These are phyloP conservation scores for Tetramorium parvispinum DNA, from an alignment of 1,140 invertebrate species.

Conservation along the genomic window DNA sequence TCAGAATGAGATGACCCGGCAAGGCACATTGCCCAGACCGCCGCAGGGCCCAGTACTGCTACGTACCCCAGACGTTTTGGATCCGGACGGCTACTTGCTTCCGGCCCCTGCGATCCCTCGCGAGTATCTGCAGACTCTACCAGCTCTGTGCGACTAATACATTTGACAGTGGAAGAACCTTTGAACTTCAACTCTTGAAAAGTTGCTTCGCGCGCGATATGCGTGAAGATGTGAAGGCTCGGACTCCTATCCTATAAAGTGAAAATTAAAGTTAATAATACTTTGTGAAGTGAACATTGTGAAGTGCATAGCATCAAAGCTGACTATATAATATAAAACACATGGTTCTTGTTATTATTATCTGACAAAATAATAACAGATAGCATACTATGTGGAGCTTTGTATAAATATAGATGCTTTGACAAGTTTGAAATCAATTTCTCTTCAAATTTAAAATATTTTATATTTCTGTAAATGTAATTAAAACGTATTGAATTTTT, in stretches of 20 bases:
- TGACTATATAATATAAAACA: not conserved
- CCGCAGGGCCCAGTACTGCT: slow-evolving; percentile 84
- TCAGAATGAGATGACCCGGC: slow-evolving; percentile 79
- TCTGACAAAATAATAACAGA: not conserved
- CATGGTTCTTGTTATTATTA: not conserved
- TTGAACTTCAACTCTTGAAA: not conserved
- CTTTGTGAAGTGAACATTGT: not conserved
- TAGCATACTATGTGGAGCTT: not conserved
- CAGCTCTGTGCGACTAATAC: slow-evolving; percentile 60
- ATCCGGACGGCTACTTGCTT: slow-evolving; percentile 87
- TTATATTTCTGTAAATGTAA: not conserved
- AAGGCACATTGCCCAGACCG: slow-evolving; percentile 85
- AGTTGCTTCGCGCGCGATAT: not conserved
- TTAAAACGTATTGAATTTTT: not conserved
- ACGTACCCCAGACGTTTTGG: slow-evolving; percentile 83
- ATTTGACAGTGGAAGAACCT: not conserved
- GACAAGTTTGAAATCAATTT: not conserved
- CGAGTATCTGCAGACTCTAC: slow-evolving; percentile 87
- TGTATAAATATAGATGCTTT: not conserved
- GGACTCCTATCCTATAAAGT: not conserved
- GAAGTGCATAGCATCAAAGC: not conserved
- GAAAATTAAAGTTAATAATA: not conserved
- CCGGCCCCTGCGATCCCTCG: slow-evolving; percentile 85
- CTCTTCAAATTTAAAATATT: not conserved
- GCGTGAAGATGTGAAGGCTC: not conserved